Percentiles rank a stretch among this genome's conserved stretches.
These are phyloP conservation scores for Mesochorus sp. DNA, from an alignment of 2,888 invertebrate genomes.

Conservation along the genomic window DNA sequence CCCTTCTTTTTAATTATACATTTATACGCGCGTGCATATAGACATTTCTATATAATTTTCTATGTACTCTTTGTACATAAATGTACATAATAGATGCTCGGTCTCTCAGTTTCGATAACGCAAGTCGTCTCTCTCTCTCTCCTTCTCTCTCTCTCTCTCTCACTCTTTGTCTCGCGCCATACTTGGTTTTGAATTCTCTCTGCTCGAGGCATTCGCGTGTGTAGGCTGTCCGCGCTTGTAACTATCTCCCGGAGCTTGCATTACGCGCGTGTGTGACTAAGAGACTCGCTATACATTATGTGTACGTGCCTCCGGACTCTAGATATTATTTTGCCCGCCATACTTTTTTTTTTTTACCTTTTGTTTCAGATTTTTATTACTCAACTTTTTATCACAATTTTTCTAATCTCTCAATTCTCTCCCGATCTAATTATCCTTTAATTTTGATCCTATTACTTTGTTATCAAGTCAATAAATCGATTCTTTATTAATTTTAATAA, in stretches of 20 bases:
- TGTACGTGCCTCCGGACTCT: conserved; percentile 44
- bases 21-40: background rate
- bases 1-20: conserved; percentile 34
- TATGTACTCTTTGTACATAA: background rate
- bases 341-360: conserved; percentile 20
- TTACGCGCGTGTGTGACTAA: conserved; percentile 63
- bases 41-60: conserved; percentile 18
- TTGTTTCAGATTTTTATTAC: conserved; percentile 4
- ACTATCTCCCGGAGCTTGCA: conserved; percentile 40
- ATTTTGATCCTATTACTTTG: too few relatives aligned
- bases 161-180: conserved; percentile 44
- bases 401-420: background rate
- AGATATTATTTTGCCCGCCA: conserved; percentile 38
- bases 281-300: conserved; percentile 47
- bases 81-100: conserved; percentile 5
- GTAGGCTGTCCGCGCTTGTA: conserved; percentile 29
- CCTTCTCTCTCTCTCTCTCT: conserved; percentile 27
- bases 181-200: conserved; percentile 65
- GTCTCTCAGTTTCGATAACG: conserved; percentile 46
- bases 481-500: too few relatives aligned
- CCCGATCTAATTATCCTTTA: too few relatives aligned
- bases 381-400: background rate
- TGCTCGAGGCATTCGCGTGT: conserved; percentile 30
- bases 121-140: conserved; percentile 43
- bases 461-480: too few relatives aligned